Evolutionary conservation across 2,888 invertebrate genomes (phyloP), one percentile per base, ranked within the genome.

Genomic region (Ganaspis brasiliensis): DNA sequence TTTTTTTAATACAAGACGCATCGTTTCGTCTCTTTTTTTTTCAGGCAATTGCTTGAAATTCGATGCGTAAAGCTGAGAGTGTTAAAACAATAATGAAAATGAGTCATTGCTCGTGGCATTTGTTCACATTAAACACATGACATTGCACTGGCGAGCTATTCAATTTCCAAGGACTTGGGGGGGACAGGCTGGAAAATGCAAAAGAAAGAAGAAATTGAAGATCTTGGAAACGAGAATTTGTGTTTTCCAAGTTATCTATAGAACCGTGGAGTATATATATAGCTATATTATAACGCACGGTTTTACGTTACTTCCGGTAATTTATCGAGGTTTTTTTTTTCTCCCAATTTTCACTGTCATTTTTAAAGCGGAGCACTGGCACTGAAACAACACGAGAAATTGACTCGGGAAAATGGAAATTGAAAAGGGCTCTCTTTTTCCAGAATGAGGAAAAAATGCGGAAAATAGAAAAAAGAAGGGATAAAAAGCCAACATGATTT

Each of bases 241-340:
- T 78, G 82, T 84, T 84, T 87, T 86, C 81, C 61, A 59, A 82
- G 84, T 83, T 86, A 89, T 86, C 86, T 87, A 88, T 86, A 88
- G 84, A 80, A 70, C 26, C 26, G 14, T 31, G 55, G 21, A 16
- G 70, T 79, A 76, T 78, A 77, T 56, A 73, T 79, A 73, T 81
- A 56, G 70, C 26, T 63, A 72, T 72, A 77, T 75, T 61, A 45
- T 61, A 45, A 52, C 31, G 61, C 35, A 86, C 83, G 84, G 83
- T 86, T 87, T 90, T 89, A 91, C 92, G 91, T 91, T 92, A 91
- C 90, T 92, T 92, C 92, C 92, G 92, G 92, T 90, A 86, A 88
- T 86, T 87, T 85, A 79, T 87, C 81, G 82, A 83, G 49, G n/a
- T 85, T 83, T 85, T 84, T n/a, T n/a, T n/a, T n/a, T n/a, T n/a